phyloP scores from a whole-genome alignment of 2,797 vertebrate species.

The Molossus molossus region DNA sequence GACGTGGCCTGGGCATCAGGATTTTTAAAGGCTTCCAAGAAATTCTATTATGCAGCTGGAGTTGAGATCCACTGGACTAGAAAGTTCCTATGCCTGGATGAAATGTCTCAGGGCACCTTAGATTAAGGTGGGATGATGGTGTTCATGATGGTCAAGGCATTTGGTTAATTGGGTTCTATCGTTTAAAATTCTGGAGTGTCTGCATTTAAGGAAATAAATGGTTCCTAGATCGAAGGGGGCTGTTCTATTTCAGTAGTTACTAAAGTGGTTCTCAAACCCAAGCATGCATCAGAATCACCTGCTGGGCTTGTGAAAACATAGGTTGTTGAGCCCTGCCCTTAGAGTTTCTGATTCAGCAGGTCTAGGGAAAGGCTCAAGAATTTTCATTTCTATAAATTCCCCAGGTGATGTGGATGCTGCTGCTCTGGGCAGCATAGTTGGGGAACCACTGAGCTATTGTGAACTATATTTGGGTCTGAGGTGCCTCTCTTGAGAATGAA shows the following conservation, averaged over 20 bases:
- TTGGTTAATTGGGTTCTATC: constrained; percentile 40
- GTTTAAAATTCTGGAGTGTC: constrained; percentile 62
- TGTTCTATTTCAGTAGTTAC: constrained; percentile 32
- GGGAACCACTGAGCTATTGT: not conserved
- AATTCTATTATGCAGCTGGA: constrained; percentile 4
- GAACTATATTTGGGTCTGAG: constrained; percentile 13
- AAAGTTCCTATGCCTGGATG: not conserved
- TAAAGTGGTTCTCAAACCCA: not conserved
- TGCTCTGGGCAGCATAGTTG: not conserved
- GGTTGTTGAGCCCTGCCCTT: not conserved
- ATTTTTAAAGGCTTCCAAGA: constrained; percentile 17
- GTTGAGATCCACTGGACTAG: not conserved
- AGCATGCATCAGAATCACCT: not conserved
- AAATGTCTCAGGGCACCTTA: constrained; percentile 28
- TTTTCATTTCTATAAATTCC: constrained; percentile 46
- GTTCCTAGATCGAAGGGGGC: constrained; percentile 17
- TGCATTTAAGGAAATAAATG: constrained; percentile 68
- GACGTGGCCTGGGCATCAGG: not conserved
- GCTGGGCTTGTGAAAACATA: not conserved
- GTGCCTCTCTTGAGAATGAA: not conserved
- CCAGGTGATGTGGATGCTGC: not conserved
- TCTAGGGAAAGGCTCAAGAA: not conserved
- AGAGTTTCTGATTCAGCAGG: not conserved
- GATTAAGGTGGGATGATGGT: constrained; percentile 1
- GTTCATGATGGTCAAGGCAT: constrained; percentile 5